Conservation (phyloP, 2,888 invertebrate species). For the Carterocephalus palaemon region DNA sequence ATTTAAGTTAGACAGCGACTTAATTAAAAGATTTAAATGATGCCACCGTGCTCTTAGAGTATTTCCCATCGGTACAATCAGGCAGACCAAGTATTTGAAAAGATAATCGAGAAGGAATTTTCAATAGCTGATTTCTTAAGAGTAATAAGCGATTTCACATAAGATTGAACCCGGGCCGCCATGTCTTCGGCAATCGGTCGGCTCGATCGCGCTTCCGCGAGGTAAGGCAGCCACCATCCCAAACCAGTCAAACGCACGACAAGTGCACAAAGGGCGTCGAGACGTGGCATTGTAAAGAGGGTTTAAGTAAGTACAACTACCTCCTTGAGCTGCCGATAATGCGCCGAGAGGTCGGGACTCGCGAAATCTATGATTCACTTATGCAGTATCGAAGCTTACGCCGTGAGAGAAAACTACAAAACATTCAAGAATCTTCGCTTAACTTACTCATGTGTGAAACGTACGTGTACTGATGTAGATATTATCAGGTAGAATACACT, state of each 20-base stretch:
- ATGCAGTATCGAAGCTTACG: conserved; percentile 49
- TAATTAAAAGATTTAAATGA: no score
- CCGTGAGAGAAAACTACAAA: conserved; percentile 43
- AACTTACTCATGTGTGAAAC: no score
- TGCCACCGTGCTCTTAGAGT: no score
- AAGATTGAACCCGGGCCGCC: conserved; percentile 55
- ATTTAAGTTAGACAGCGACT: no score
- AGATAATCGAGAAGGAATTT: conserved; percentile 23
- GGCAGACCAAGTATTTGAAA: not conserved
- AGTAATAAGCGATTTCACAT: conserved; percentile 61
- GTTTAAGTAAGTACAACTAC: conserved; percentile 45
- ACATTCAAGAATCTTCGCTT: not conserved
- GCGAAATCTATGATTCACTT: conserved; percentile 53
- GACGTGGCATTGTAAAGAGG: conserved; percentile 55
- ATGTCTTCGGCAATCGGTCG: conserved; percentile 55
- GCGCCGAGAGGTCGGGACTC: conserved; percentile 41
- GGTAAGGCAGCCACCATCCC: conserved; percentile 50
- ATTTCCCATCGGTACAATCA: not conserved
- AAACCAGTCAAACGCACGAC: conserved; percentile 62
- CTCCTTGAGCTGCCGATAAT: conserved; percentile 31
- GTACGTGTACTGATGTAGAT: no score
- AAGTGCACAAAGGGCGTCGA: conserved; percentile 59
- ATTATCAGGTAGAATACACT: no score
- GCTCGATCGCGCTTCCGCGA: conserved; percentile 61
- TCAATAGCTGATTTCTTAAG: conserved; percentile 37